phyloP scores from a whole-genome alignment of 2,797 vertebrate genomes.

The Remorina albescens region DNA sequence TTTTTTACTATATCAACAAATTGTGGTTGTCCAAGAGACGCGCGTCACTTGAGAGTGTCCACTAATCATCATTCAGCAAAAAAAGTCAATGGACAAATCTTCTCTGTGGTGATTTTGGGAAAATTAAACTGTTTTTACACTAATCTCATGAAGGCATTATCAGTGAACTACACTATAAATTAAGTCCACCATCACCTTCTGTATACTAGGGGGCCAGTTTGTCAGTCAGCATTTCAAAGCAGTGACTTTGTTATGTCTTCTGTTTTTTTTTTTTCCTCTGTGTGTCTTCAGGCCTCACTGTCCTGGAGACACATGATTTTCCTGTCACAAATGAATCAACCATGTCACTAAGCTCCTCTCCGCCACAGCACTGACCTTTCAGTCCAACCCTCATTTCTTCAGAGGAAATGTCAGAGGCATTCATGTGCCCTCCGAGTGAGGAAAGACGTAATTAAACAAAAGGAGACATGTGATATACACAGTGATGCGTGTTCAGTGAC shows the following conservation, averaged over 20 bases:
- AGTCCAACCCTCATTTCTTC: constrained; percentile 29
- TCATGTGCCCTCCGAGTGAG: not conserved
- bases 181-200: not conserved
- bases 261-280: not conserved
- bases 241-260: too few species aligned
- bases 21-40: too few species aligned
- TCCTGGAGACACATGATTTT: constrained; percentile 21
- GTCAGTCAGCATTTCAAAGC: constrained; percentile 8
- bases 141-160: not conserved
- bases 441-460: constrained; percentile 1
- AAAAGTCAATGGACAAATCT: not conserved
- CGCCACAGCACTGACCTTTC: constrained; percentile 57
- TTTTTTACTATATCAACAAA: too few species aligned
- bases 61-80: not conserved
- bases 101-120: not conserved
- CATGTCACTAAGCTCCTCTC: constrained; percentile 19
- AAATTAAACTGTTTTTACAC: not conserved
- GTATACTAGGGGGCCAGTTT: not conserved
- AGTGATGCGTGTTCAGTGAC: not conserved
- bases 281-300: not conserved
- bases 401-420: constrained; percentile 4
- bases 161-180: not conserved
- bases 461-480: not conserved
- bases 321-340: constrained; percentile 48
- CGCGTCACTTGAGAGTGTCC: too few species aligned